Evolutionary conservation across 2,888 invertebrate species (phyloP), one percentile per base, ranked within the genome.

Genomic region (Ptilodon capucinus): DNA sequence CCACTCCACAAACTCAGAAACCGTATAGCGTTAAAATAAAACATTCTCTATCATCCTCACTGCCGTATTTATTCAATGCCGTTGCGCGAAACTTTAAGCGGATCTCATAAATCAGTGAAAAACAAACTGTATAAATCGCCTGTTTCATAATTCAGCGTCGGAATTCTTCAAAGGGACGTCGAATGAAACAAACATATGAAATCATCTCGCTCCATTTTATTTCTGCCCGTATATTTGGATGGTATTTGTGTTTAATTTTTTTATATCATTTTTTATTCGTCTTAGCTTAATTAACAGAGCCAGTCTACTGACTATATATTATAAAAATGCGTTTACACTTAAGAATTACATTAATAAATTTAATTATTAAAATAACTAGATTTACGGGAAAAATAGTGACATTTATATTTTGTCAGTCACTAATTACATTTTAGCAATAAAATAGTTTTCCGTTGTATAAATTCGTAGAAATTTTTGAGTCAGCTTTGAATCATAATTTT

Each of bases 131-230:
- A 57, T 67, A 55, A 64, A 64, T 54, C 54, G 41, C 19, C 34
- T 35, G 42, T 54, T 60, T 55, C 54, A 63, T 54, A 64, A 67
- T 64, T 56, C 50, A 53, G 40, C 40, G 38, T n/a, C 44, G 50
- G n/a, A 54, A 42, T 48, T 68, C 60, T 68, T 71, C 67, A 71
- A 69, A 71, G 62, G 51, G 60, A 62, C 46, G 57, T 57, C 55
- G 60, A 60, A 56, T 61, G 57, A 61, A 60, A 63, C 55, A 61
- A 60, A 68, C 61, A 64, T 59, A 49, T 36, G 44, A 53, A 50
- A 28, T 48, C 51, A 48, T 62, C 41, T 51, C 46, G 45, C 54
- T 34, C 42, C 38, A 34, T 46, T 54, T 36, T 43, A 34, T 45
- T 43, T 50, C 49, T 39, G 42, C 43, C 48, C 32, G 32, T 41